Evolutionary conservation across 2,888 invertebrate species (phyloP), one percentile per base, ranked within the genome.

Genomic region (Drosophila austrosaltans): DNA sequence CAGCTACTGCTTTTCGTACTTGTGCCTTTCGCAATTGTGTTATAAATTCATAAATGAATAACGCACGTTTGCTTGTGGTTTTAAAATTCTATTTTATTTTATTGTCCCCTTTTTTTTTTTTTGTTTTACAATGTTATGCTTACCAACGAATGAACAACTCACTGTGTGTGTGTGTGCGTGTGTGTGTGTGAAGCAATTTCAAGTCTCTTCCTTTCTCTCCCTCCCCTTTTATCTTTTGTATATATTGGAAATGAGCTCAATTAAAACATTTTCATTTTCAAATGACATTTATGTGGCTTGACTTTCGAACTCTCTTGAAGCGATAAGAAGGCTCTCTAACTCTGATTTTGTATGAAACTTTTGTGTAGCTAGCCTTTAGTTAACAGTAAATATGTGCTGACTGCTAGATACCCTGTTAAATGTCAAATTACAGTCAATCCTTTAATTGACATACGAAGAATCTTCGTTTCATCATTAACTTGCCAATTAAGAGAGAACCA

Each of bases 21-120:
- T 71, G 48, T 44, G 8, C 36, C 66, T 70, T 81, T 84, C 81
- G 82, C 86, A 86, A 86, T 86, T 86, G 86, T 84, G 89, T 87
- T 87, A 87, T 89, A 86, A 86, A 86, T 86, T 86, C 82, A 89
- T 79, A 89, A 89, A 86, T 89, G 82, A 89, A 84, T 86, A 86
- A 87, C 87, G 89, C 86, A 86, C 86, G 86, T 87, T 89, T 87
- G 81, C 79, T 73, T 86, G 86, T 78, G 89, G 86, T 85, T 87
- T 72, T 36, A 36, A 73, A 73, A 72, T 77, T 72, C 81, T 74
- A 85, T 85, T 84, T 85, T 81, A 87, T 82, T 87, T 87, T 82
- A 83, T 86, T 86, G 69, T 75, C 79, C 32, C 36, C 28, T 28
- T 20, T 4, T 16, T 16, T 16, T 16, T 16, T 16, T 16, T 16